Percentiles rank a stretch among this genome's conserved stretches.
Conservation (phyloP, 2,888 invertebrate genomes). For the Rhopalosiphum nymphaeae region DNA sequence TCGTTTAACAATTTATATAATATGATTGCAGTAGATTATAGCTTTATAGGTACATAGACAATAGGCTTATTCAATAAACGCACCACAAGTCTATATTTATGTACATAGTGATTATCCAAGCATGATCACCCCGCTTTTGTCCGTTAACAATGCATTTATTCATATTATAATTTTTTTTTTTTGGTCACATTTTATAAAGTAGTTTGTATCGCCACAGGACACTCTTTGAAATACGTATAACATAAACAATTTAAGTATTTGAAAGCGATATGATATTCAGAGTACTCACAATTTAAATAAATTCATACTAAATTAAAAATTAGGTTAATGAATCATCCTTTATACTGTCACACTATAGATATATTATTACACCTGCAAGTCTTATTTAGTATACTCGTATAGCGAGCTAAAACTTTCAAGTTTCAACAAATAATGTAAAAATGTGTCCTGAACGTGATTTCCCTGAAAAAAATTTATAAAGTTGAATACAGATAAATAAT, state of each 20-base stretch:
- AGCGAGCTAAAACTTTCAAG: not conserved
- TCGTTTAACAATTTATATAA: not conserved
- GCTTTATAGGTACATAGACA: not conserved
- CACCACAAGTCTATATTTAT: not conserved
- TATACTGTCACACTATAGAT: not conserved
- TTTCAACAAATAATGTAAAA: not conserved
- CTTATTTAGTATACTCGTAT: not conserved
- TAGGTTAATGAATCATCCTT: not conserved
- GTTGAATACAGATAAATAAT: not conserved
- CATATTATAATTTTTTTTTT: not conserved
- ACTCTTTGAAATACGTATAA: not conserved
- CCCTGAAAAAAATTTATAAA: not conserved
- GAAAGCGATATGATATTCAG: not conserved
- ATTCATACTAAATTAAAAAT: not conserved
- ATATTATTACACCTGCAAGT: not conserved
- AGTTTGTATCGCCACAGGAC: not conserved
- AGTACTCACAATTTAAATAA: not conserved
- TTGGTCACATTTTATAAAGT: not conserved
- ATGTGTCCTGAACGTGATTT: not conserved
- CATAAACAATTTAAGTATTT: not conserved
- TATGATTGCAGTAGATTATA: not conserved
- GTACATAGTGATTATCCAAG: not conserved
- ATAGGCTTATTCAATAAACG: not conserved
- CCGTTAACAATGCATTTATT: not conserved
- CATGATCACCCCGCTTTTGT: not conserved